A percentile compares a stretch with the other conserved stretches of the same genome.
phyloP scores from a whole-genome alignment of 2,113 vertebrate species.

The Bubo scandiacus region DNA sequence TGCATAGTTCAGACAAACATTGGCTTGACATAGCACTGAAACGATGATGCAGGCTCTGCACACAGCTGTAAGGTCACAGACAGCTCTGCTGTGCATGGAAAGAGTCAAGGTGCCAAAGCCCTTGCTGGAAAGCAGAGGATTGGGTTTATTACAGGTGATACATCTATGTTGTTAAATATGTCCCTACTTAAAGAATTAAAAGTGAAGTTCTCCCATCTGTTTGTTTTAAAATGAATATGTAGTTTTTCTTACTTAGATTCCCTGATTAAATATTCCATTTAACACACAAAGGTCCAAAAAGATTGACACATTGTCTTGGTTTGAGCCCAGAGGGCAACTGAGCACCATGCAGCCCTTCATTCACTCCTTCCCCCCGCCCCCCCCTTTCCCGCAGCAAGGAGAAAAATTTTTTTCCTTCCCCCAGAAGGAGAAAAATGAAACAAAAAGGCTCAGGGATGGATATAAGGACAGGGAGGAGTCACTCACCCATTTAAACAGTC shows the following conservation, averaged over 20 bases:
- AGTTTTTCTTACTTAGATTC: not conserved
- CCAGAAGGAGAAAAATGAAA: too few species aligned
- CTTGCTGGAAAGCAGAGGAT: not conserved
- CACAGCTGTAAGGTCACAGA: not conserved
- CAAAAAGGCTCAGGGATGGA: too few species aligned
- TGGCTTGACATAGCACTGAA: not conserved
- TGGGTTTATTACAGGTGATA: not conserved
- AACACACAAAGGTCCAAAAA: not conserved
- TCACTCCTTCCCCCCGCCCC: too few species aligned
- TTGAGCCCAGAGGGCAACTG: too few species aligned
- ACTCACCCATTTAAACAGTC: too few species aligned
- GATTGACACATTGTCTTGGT: too few species aligned
- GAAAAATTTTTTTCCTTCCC: too few species aligned
- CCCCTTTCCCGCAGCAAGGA: too few species aligned
- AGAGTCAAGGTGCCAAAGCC: not conserved
- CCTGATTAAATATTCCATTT: fast-evolving
- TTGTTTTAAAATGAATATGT: not conserved
- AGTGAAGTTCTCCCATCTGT: not conserved
- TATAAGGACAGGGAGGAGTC: too few species aligned
- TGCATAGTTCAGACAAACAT: not conserved
- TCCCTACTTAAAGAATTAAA: not conserved
- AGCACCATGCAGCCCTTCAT: too few species aligned
- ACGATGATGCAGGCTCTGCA: not conserved
- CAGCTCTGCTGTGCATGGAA: not conserved
- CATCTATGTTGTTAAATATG: not conserved